Evolutionary conservation across 1,140 invertebrate species (phyloP).

Genomic region (Oscheius sp.): DNA sequence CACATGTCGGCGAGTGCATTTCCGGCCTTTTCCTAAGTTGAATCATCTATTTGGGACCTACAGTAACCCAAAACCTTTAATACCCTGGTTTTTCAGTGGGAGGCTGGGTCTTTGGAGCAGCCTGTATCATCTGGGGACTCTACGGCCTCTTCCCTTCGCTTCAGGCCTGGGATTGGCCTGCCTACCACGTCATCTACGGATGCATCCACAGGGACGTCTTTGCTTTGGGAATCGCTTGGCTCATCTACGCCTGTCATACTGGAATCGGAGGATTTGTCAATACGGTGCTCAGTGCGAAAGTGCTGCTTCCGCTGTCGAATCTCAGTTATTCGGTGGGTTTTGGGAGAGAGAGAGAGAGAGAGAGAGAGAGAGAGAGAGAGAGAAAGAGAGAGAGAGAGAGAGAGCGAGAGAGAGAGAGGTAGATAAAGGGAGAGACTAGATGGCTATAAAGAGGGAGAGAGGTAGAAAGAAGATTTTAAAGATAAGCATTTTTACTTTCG

Average conservation of each 20-base stretch:
- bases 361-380: too few relatives aligned
- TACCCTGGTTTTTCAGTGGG: background rate
- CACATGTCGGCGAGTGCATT: constrained; percentile 15
- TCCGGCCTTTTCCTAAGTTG: background rate
- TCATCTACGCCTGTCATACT: constrained; percentile 60
- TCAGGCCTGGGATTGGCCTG: constrained; percentile 55
- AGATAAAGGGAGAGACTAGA: too few relatives aligned
- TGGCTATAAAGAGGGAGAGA: too few relatives aligned
- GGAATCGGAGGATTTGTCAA: constrained; percentile 57
- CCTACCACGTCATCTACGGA: constrained; percentile 59
- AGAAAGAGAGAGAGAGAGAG: too few relatives aligned
- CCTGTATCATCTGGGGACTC: constrained; percentile 43
- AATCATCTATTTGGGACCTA: background rate
- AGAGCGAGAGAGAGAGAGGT: too few relatives aligned
- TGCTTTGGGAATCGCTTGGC: constrained; percentile 51
- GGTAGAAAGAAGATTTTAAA: too few relatives aligned
- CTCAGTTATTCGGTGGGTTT: constrained; percentile 51
- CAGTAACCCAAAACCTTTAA: background rate
- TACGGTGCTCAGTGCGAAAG: constrained; percentile 34
- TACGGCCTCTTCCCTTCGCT: constrained; percentile 58
- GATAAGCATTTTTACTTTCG: too few relatives aligned
- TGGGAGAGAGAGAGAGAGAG: background rate
- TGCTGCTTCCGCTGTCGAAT: constrained; percentile 52
- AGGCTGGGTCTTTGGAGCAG: background rate
- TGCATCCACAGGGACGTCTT: constrained; percentile 52